Percentiles rank a stretch among this genome's conserved stretches.
phyloP scores from a whole-genome alignment of 2,797 vertebrate genomes.

The Liasis olivaceus region DNA sequence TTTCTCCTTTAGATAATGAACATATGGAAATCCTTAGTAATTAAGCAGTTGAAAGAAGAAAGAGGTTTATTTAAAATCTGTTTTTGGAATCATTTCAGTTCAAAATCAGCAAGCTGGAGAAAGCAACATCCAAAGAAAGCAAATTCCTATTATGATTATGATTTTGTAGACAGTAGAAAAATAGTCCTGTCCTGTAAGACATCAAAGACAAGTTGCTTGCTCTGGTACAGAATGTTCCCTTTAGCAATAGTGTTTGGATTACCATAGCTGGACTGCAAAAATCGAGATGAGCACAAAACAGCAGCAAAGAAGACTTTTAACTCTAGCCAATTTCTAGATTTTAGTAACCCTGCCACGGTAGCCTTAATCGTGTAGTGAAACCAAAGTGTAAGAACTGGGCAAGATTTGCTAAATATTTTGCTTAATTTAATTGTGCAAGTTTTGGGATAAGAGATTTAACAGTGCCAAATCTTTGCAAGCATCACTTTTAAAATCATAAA shows the following conservation, averaged over 20 bases:
- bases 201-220: constrained; percentile 8
- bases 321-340: neutral
- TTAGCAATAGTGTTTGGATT: neutral
- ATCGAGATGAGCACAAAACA: neutral
- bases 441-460: neutral
- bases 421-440: neutral
- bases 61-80: constrained; percentile 25
- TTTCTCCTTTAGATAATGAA: constrained; percentile 2
- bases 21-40: neutral
- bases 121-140: constrained; percentile 10
- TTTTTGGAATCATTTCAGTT: neutral
- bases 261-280: neutral
- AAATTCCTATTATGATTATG: constrained; percentile 14
- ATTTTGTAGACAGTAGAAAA: constrained; percentile 12
- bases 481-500: neutral
- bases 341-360: neutral
- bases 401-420: neutral
- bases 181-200: neutral
- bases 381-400: neutral
- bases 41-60: neutral
- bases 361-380: neutral
- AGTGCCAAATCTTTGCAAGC: too few species aligned
- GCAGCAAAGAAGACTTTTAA: neutral
- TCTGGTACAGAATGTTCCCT: neutral
- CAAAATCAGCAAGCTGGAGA: constrained; percentile 12